Percentiles rank a stretch among this genome's conserved stretches.
Evolutionary conservation across 2,113 vertebrate species (phyloP).

Genomic region (Xiphias gladius): DNA sequence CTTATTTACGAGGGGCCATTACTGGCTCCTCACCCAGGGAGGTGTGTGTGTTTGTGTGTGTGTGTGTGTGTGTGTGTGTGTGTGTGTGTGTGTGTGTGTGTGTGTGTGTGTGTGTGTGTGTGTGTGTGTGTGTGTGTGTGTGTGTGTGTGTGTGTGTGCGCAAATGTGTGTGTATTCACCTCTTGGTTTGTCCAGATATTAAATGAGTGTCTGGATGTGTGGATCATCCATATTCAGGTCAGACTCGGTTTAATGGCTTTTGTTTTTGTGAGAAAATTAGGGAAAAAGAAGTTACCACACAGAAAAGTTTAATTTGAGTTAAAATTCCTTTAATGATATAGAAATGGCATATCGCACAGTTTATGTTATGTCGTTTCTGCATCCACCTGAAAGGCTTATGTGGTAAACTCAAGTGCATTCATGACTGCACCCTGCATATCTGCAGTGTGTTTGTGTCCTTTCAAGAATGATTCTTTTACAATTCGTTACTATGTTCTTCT

Average conservation of each 20-base stretch:
- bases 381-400: neutral
- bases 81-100: conserved; percentile 46
- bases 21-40: conserved; percentile 77
- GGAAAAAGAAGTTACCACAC: neutral
- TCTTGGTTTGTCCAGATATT: conserved; percentile 48
- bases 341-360: neutral
- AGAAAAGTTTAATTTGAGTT: neutral
- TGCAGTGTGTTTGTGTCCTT: neutral
- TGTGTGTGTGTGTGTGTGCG: conserved; percentile 42
- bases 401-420: neutral
- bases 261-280: conserved; percentile 41
- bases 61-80: conserved; percentile 42
- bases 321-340: conserved; percentile 30
- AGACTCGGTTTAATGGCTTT: conserved; percentile 55
- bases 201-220: conserved; percentile 44
- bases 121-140: conserved; percentile 43
- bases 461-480: neutral
- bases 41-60: conserved; percentile 45
- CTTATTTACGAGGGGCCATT: conserved; percentile 81
- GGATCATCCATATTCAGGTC: conserved; percentile 67
- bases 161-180: conserved; percentile 15
- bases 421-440: neutral
- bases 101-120: conserved; percentile 43
- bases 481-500: neutral
- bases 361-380: neutral